phyloP scores from a whole-genome alignment of 37 sponge, comb jelly and placozoan species.

The Spongilla lacustris region DNA sequence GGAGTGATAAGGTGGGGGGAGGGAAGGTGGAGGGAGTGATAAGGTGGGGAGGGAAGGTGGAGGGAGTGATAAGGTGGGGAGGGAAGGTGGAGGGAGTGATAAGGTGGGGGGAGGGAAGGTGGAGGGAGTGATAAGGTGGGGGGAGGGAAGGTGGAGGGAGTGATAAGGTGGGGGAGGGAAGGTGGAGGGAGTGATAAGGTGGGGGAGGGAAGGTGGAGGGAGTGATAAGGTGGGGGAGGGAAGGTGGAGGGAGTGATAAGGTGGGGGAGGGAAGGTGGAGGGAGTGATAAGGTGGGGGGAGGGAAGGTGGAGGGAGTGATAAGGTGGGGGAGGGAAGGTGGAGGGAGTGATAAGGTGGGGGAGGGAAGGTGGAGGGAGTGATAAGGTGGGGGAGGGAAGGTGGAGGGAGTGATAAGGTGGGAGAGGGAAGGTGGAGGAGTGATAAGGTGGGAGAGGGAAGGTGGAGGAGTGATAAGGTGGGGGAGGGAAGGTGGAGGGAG shows the following conservation, averaged over 20 bases:
- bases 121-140: too few species aligned
- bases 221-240: background rate
- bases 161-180: background rate
- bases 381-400: background rate
- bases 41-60: background rate
- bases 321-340: background rate
- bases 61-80: background rate
- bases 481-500: background rate
- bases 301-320: background rate
- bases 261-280: background rate
- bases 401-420: background rate
- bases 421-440: background rate
- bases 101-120: too few species aligned
- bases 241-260: background rate
- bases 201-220: background rate
- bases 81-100: background rate
- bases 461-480: background rate
- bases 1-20: background rate
- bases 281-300: background rate
- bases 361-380: background rate
- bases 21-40: background rate
- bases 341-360: background rate
- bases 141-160: too few species aligned
- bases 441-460: background rate
- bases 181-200: background rate